Evolutionary conservation across 2,797 vertebrate genomes (phyloP).

Genomic region (Myiotriccus ornatus): DNA sequence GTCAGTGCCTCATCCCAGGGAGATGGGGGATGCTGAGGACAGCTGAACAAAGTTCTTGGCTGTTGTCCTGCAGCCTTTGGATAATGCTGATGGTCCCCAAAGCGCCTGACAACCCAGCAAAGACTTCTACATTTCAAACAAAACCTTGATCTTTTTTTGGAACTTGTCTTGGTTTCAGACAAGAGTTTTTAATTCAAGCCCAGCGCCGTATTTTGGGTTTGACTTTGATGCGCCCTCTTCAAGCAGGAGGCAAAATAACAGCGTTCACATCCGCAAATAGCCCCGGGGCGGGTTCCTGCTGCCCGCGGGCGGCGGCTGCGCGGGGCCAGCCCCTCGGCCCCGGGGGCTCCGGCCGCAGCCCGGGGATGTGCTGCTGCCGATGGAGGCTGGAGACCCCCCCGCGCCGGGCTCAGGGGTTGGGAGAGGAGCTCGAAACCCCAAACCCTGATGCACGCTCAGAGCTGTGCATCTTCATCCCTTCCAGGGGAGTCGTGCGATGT

Average conservation of each 20-base stretch:
- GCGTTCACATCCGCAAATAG: slow-evolving; percentile 60
- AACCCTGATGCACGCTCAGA: neutral
- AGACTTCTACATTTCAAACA: slow-evolving; percentile 46
- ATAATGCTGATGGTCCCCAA: neutral
- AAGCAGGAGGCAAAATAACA: slow-evolving; percentile 65
- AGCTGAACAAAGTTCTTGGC: neutral
- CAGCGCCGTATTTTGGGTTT: slow-evolving; percentile 45
- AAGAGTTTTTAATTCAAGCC: slow-evolving; percentile 62
- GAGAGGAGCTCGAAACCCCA: neutral
- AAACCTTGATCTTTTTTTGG: slow-evolving; percentile 68
- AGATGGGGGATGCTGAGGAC: neutral
- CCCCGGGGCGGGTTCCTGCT: neutral
- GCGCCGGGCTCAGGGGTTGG: rapidly evolving
- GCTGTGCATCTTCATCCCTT: neutral
- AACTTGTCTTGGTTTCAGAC: slow-evolving; percentile 53
- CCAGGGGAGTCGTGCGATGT: rapidly evolving
- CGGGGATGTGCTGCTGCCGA: rapidly evolving
- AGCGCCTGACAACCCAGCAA: slow-evolving; percentile 7
- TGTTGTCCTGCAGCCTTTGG: slow-evolving; percentile 23
- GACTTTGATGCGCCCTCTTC: slow-evolving; percentile 66
- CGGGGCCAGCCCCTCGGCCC: neutral
- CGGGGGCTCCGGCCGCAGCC: neutral
- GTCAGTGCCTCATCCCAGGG: neutral
- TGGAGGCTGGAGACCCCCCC: neutral
- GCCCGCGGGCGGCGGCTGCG: neutral